Conservation (phyloP, 1,140 invertebrate species). For the Cylas formicarius region DNA sequence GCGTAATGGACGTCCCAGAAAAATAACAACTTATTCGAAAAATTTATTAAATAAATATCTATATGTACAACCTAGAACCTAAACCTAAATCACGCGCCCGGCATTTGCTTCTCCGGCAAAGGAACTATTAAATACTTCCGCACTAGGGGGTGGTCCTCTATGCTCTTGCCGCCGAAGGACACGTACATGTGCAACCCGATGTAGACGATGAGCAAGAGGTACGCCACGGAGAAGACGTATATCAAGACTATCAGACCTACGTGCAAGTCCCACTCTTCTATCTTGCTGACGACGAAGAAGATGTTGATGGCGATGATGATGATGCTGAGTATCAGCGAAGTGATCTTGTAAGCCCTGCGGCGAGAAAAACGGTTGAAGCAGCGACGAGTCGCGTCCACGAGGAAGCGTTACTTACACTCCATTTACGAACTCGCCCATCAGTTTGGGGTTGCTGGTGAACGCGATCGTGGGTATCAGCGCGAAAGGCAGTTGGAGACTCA, state of each 20-base stretch:
- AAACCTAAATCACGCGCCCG: no score
- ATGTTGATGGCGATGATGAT: slow-evolving; percentile 74
- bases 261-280: slow-evolving; percentile 46
- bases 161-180: slow-evolving; percentile 49
- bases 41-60: no score
- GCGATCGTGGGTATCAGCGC: slow-evolving; percentile 81
- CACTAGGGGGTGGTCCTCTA: slow-evolving; percentile 27
- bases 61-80: no score
- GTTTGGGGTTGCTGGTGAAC: slow-evolving; percentile 69
- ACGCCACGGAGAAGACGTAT: slow-evolving; percentile 52
- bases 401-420: slow-evolving; percentile 51
- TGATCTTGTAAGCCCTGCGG: slow-evolving; percentile 11
- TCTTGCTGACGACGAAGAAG: slow-evolving; percentile 64
- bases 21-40: no score
- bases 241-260: slow-evolving; percentile 49
- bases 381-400: background rate
- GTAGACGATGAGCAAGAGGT: slow-evolving; percentile 63
- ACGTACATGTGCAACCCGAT: slow-evolving; percentile 59
- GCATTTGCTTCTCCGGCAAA: slow-evolving; percentile 6
- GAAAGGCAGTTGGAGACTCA: slow-evolving; percentile 79
- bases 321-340: slow-evolving; percentile 47
- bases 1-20: no score
- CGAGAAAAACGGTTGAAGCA: background rate
- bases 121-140: slow-evolving; percentile 25
- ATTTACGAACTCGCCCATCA: slow-evolving; percentile 82